Conservation (phyloP, 2,797 vertebrate species). For the Nyctalus aviator region DNA sequence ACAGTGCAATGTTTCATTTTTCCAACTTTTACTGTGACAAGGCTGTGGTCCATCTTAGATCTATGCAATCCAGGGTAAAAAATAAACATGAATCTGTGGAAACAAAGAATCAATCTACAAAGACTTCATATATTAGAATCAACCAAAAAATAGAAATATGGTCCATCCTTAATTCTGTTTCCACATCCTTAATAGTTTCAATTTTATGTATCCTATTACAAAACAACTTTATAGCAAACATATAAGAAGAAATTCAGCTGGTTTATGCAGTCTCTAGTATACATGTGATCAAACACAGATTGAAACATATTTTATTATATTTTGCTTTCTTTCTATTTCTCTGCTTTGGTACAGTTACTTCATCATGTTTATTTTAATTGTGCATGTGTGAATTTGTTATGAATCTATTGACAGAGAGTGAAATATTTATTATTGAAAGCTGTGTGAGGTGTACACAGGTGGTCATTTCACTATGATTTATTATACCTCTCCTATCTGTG, state of each 20-base stretch:
- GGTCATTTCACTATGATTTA: background rate
- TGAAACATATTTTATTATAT: background rate
- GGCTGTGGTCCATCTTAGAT: background rate
- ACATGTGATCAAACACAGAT: background rate
- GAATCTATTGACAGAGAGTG: background rate
- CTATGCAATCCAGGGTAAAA: background rate
- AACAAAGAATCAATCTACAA: background rate
- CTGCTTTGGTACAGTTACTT: background rate
- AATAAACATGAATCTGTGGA: background rate
- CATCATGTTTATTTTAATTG: background rate
- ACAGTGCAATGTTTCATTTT: background rate
- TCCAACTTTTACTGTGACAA: background rate
- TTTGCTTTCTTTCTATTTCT: background rate
- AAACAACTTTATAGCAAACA: background rate
- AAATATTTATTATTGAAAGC: background rate
- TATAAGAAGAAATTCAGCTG: background rate
- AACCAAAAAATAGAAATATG: background rate
- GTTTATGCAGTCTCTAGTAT: background rate
- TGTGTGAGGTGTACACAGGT: background rate
- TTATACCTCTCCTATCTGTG: background rate
- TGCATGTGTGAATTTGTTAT: background rate
- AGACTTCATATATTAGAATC: background rate
- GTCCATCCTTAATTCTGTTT: background rate
- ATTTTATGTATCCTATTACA: background rate
- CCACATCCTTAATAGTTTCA: background rate